These are phyloP conservation scores for Galendromus occidentalis DNA, from an alignment of 1,140 invertebrate genomes.

Conservation along the genomic window DNA sequence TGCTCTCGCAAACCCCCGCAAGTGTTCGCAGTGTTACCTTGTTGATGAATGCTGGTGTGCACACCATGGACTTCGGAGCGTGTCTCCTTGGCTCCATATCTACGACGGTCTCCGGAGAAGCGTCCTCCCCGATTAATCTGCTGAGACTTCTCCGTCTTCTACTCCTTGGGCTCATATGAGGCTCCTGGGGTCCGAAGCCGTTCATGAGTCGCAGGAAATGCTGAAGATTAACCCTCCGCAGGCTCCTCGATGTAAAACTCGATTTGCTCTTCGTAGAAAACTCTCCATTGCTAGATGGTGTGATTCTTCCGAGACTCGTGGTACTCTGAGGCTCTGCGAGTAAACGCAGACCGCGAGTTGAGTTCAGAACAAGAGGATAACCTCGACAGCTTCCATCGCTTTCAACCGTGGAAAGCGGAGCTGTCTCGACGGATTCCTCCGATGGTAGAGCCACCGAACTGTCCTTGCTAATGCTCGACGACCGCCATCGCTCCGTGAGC, in stretches of 20 bases:
- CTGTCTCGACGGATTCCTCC: not conserved
- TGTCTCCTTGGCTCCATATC: not conserved
- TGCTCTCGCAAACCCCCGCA: too few relatives aligned
- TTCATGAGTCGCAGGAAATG: not conserved
- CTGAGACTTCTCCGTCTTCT: not conserved
- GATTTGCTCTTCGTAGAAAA: not conserved
- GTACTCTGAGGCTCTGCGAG: not conserved
- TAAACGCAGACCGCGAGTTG: not conserved
- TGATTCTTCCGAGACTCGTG: not conserved
- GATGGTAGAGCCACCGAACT: not conserved
- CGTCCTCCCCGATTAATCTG: not conserved
- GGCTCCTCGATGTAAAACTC: not conserved
- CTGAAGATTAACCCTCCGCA: not conserved
- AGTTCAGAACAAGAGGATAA: not conserved
- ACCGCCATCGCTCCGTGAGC: not conserved
- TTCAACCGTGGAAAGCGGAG: not conserved
- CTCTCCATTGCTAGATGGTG: not conserved
- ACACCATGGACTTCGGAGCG: not conserved
- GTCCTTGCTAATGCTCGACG: constrained; percentile 1
- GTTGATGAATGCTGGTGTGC: constrained; percentile 3
- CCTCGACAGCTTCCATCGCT: constrained; percentile 1
- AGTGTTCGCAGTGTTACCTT: not conserved
- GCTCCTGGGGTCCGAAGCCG: not conserved
- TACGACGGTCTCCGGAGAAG: not conserved
- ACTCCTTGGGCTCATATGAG: constrained; percentile 1